Percentiles rank a stretch among this genome's conserved stretches.
Evolutionary conservation across 2,888 invertebrate species (phyloP).

Genomic region (Trachelus stipa): DNA sequence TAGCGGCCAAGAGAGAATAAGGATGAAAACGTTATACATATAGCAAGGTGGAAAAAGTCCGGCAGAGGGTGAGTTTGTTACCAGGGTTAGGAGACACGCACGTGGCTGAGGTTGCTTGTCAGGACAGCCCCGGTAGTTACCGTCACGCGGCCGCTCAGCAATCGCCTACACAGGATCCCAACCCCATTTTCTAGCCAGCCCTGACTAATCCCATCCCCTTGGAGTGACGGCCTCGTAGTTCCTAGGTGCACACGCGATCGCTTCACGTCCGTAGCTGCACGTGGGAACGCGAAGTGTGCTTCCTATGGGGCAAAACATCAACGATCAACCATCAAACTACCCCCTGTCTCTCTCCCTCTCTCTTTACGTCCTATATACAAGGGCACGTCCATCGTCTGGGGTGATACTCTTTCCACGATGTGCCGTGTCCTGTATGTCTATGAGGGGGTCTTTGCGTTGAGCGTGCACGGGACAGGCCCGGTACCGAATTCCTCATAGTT

Average conservation of each 20-base stretch:
- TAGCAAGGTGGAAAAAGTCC: no score
- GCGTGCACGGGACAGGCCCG: slow-evolving; percentile 42
- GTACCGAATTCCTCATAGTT: slow-evolving; percentile 4
- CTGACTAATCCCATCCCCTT: slow-evolving; percentile 59
- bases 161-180: slow-evolving; percentile 50
- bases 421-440: no score
- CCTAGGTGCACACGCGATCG: slow-evolving; percentile 58
- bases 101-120: slow-evolving; percentile 47
- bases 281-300: slow-evolving; percentile 62
- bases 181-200: slow-evolving; percentile 49
- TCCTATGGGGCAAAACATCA: slow-evolving; percentile 51
- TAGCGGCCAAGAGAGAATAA: no score
- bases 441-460: neutral
- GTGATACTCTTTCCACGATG: no score
- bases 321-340: slow-evolving; percentile 44
- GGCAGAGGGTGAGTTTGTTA: no score
- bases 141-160: slow-evolving; percentile 60
- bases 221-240: slow-evolving; percentile 53
- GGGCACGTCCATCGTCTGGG: slow-evolving; percentile 2
- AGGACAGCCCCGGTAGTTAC: slow-evolving; percentile 61
- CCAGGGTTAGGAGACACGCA: slow-evolving; percentile 42
- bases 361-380: neutral
- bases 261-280: slow-evolving; percentile 47
- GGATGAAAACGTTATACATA: no score
- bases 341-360: slow-evolving; percentile 12